Percentiles rank a stretch among this genome's conserved stretches.
Conservation (phyloP, 1,140 invertebrate genomes). For the Schmidtea mediterranea region DNA sequence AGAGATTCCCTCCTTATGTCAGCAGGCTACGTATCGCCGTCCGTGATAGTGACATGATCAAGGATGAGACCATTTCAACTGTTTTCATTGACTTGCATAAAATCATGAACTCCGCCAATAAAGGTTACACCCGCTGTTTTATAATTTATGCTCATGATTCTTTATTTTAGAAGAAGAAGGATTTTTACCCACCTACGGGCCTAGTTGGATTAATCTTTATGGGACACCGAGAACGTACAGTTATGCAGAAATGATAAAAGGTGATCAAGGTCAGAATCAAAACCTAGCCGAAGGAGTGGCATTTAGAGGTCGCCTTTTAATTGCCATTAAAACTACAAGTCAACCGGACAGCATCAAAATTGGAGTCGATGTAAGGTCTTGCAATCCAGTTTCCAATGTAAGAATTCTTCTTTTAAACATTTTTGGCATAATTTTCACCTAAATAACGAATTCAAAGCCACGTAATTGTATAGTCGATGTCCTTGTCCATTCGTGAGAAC, state of each 20-base stretch:
- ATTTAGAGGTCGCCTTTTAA: conserved; percentile 30
- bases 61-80: conserved; percentile 49
- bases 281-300: conserved; percentile 29
- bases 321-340: conserved; percentile 8
- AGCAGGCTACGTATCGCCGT: conserved; percentile 53
- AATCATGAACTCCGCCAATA: conserved; percentile 25
- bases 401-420: too few relatives aligned
- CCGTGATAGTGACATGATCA: conserved; percentile 46
- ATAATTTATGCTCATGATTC: too few relatives aligned
- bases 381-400: background rate
- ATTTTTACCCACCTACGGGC: conserved; percentile 30
- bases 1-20: conserved; percentile 60
- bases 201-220: conserved; percentile 30
- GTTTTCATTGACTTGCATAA: conserved; percentile 52
- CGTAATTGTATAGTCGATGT: too few relatives aligned
- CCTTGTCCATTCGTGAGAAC: too few relatives aligned
- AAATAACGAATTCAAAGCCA: too few relatives aligned
- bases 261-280: conserved; percentile 25
- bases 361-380: background rate
- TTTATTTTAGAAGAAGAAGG: too few relatives aligned
- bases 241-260: conserved; percentile 17
- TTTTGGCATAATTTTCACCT: too few relatives aligned
- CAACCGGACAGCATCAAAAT: background rate
- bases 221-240: conserved; percentile 28
- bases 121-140: conserved; percentile 2